Percentiles rank a stretch among this genome's conserved stretches.
Conservation (phyloP, 2,797 vertebrate genomes). For the Margarornis squamiger region DNA sequence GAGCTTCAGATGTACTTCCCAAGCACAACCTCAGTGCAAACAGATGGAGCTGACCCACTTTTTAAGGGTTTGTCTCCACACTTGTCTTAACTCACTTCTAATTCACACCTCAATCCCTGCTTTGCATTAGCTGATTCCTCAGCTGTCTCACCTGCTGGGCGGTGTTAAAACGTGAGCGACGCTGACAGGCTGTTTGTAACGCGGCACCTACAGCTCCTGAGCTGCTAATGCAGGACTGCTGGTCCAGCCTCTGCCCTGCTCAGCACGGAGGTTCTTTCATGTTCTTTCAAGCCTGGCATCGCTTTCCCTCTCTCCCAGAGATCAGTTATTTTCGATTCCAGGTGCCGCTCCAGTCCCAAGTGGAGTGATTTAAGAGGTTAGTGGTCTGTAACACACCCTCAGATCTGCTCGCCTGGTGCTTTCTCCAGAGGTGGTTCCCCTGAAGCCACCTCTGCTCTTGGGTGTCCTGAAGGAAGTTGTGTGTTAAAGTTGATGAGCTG, state of each 20-base stretch:
- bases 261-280: neutral
- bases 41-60: neutral
- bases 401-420: neutral
- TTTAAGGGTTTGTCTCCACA: neutral
- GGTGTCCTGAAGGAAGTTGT: neutral
- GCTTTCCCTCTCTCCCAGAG: neutral
- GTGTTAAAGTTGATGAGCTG: accelerated
- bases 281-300: neutral
- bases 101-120: neutral
- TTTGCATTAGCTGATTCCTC: neutral
- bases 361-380: neutral
- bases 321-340: neutral
- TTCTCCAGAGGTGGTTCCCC: neutral
- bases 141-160: neutral
- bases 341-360: neutral
- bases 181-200: neutral
- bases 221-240: neutral
- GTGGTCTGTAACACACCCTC: neutral
- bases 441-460: neutral
- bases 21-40: neutral
- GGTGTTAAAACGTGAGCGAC: neutral
- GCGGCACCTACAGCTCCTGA: neutral
- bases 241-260: neutral
- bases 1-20: neutral
- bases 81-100: neutral